Evolutionary conservation across 2,113 vertebrate genomes (phyloP).

Genomic region (Pungitius pungitius): DNA sequence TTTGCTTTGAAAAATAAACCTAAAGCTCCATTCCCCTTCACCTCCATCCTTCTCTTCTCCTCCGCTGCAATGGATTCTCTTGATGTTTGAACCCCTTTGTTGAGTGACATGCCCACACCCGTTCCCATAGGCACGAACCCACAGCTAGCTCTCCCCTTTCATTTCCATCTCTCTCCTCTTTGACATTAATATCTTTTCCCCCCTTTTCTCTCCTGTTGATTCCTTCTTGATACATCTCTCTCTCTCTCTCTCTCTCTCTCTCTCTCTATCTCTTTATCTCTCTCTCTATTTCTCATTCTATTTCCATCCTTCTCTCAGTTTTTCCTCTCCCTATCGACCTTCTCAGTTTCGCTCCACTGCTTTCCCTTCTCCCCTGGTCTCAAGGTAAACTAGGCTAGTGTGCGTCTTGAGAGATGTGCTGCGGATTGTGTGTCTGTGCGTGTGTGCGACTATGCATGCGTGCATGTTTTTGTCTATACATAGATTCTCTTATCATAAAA

Average conservation of each 20-base stretch:
- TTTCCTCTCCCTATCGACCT: constrained; percentile 54
- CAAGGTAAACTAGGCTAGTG: constrained; percentile 59
- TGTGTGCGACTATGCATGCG: constrained; percentile 3
- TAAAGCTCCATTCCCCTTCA: constrained; percentile 20
- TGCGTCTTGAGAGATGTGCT: constrained; percentile 49
- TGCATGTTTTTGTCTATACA: constrained; percentile 49
- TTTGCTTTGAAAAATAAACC: constrained; percentile 44
- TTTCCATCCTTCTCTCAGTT: constrained; percentile 39
- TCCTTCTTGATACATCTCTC: background rate
- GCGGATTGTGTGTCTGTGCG: constrained; percentile 9
- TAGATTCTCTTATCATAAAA: constrained; percentile 60
- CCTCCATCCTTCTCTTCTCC: constrained; percentile 16
- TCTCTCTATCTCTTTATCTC: constrained; percentile 4
- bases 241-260: constrained; percentile 1
- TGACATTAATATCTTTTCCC: constrained; percentile 27
- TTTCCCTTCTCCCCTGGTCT: constrained; percentile 52
- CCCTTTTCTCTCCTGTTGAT: constrained; percentile 32
- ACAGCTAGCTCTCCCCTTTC: background rate
- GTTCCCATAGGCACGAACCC: constrained; percentile 21
- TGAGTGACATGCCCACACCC: constrained; percentile 31
- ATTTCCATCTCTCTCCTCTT: constrained; percentile 19
- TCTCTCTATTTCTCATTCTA: constrained; percentile 40
- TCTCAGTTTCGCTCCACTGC: constrained; percentile 55
- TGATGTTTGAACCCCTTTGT: constrained; percentile 43
- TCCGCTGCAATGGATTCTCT: constrained; percentile 25